phyloP scores from a whole-genome alignment of 2,113 vertebrate genomes.

The Anser cygnoides region DNA sequence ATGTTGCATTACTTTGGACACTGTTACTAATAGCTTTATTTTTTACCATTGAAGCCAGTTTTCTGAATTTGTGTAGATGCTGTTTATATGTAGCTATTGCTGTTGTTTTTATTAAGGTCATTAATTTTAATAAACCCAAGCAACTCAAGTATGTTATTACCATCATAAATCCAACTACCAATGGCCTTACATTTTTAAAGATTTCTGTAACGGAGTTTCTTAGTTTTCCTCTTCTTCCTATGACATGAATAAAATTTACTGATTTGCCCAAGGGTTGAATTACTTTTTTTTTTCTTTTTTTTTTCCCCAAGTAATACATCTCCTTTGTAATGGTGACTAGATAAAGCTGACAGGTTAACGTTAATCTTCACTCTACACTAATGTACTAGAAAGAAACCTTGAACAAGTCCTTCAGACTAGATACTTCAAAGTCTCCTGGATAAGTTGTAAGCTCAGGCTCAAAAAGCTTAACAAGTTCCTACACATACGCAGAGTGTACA shows the following conservation, averaged over 20 bases:
- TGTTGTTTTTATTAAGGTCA: neutral
- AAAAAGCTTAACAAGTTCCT: neutral
- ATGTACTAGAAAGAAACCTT: neutral
- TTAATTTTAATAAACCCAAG: slow-evolving; percentile 16
- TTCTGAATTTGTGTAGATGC: neutral
- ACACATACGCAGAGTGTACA: neutral
- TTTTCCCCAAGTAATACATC: neutral
- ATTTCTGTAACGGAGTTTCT: neutral
- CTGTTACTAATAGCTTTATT: neutral
- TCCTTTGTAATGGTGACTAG: neutral
- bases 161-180: neutral
- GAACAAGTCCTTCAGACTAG: neutral
- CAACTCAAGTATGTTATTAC: neutral
- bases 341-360: neutral
- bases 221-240: neutral
- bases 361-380: neutral
- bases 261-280: neutral
- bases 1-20: neutral
- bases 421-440: neutral
- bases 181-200: neutral
- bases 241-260: neutral
- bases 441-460: neutral
- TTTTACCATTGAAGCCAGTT: neutral
- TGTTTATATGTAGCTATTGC: neutral
- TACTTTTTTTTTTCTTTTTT: neutral